These are phyloP conservation scores for Anoplophora glabripennis DNA, from an alignment of 1,140 invertebrate species.

Conservation along the genomic window DNA sequence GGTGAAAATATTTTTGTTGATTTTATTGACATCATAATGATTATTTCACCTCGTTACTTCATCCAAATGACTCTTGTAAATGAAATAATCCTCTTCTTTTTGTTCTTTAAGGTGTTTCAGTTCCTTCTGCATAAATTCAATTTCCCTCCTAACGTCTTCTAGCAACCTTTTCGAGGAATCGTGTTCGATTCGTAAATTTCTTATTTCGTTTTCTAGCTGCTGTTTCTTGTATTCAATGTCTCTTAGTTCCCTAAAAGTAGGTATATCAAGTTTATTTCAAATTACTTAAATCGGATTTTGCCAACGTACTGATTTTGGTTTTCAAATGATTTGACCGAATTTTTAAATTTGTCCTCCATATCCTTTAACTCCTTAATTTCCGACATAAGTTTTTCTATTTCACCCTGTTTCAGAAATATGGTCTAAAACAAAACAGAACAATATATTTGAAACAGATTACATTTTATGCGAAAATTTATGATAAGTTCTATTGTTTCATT, in stretches of 20 bases:
- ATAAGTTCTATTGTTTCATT: too few species aligned
- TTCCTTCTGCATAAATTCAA: slow-evolving; percentile 12
- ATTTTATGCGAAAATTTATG: too few species aligned
- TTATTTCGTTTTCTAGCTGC: slow-evolving; percentile 16
- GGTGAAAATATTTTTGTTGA: too few species aligned
- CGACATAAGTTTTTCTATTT: not conserved
- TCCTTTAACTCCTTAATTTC: not conserved
- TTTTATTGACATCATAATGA: too few species aligned
- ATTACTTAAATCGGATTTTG: not conserved
- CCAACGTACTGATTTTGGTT: not conserved
- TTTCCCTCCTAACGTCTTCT: slow-evolving; percentile 1
- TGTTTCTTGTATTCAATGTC: not conserved
- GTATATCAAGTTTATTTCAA: not conserved
- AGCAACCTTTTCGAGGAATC: not conserved
- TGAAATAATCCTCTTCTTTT: slow-evolving; percentile 25
- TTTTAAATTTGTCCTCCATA: not conserved
- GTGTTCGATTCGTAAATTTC: slow-evolving; percentile 12
- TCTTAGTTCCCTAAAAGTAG: not conserved
- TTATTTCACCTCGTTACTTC: slow-evolving; percentile 12
- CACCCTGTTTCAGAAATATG: not conserved
- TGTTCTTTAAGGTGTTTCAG: slow-evolving; percentile 21
- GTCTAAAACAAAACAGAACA: not conserved
- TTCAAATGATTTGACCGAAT: not conserved
- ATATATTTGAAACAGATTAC: too few species aligned
- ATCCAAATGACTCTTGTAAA: slow-evolving; percentile 26